These are phyloP conservation scores for Ammospiza caudacuta DNA, from an alignment of 2,113 vertebrate species.

Conservation along the genomic window DNA sequence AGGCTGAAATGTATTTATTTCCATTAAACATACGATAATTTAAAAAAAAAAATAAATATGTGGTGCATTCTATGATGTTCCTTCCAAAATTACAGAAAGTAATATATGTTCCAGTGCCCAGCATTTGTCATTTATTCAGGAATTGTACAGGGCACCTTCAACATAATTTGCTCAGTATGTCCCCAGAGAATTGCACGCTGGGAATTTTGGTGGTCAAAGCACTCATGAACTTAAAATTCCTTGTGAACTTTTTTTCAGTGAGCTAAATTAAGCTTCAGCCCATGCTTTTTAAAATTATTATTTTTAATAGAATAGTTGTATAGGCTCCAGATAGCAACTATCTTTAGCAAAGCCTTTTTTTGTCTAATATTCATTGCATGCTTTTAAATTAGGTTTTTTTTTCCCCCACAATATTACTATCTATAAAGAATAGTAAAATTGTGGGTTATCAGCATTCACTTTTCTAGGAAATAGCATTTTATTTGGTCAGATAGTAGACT, in stretches of 20 bases:
- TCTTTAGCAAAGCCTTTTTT: neutral
- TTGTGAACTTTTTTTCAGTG: neutral
- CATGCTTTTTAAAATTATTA: neutral
- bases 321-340: neutral
- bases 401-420: neutral
- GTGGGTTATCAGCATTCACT: neutral
- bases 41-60: neutral
- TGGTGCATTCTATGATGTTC: neutral
- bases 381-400: neutral
- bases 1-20: neutral
- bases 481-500: neutral
- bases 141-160: neutral
- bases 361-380: neutral
- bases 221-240: neutral
- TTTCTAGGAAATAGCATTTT: neutral
- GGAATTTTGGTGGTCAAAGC: neutral
- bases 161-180: neutral
- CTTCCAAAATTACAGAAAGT: neutral
- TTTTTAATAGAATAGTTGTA: neutral
- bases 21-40: neutral
- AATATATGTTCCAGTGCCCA: neutral
- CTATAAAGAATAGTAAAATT: neutral
- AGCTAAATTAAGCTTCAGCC: neutral
- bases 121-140: neutral
- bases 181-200: neutral